phyloP scores from a whole-genome alignment of 2,113 vertebrate genomes.

The Colaptes auratus region DNA sequence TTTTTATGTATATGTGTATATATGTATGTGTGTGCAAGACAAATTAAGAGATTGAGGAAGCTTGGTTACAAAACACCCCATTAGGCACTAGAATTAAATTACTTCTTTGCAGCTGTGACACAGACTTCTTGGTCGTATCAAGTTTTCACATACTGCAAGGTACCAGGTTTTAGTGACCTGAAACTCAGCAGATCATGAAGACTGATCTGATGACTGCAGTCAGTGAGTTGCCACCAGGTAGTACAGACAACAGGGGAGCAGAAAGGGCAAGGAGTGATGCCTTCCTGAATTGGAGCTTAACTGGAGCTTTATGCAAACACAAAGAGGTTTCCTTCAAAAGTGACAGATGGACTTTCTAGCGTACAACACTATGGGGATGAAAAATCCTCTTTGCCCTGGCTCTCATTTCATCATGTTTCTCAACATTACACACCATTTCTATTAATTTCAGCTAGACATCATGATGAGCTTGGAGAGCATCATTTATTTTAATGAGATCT shows the following conservation, averaged over 20 bases:
- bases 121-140: not conserved
- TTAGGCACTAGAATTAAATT: not conserved
- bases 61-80: not conserved
- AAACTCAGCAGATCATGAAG: not conserved
- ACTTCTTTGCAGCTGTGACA: not conserved
- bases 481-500: not conserved
- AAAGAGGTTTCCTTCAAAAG: not conserved
- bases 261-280: not conserved
- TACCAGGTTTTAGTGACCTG: not conserved
- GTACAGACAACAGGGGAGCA: not conserved
- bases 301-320: not conserved
- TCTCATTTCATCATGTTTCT: not conserved
- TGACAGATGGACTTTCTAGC: not conserved
- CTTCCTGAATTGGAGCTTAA: not conserved
- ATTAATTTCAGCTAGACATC: not conserved
- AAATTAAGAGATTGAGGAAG: not conserved
- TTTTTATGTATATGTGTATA: not conserved
- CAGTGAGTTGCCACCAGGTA: accelerated
- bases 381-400: not conserved
- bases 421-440: not conserved
- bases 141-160: not conserved
- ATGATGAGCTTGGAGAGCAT: not conserved
- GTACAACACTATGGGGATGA: accelerated
- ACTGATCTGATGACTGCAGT: not conserved
- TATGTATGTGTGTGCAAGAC: not conserved